Evolutionary conservation across 2,113 vertebrate species (phyloP).

Genomic region (Hepsetus odoe): DNA sequence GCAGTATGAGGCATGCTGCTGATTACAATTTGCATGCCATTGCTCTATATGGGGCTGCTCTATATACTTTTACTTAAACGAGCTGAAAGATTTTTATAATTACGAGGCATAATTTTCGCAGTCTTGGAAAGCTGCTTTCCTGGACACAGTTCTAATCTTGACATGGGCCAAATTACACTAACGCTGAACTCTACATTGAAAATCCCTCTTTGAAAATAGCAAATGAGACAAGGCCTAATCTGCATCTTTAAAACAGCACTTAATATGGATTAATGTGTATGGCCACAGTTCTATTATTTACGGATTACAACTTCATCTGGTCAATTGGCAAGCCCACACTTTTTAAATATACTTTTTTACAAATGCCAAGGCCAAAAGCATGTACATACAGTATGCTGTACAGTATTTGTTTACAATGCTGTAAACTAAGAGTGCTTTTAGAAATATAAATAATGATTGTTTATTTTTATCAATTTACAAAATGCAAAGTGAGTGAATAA

Average conservation of each 20-base stretch:
- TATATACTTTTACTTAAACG: too few species aligned
- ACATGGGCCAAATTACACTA: neutral
- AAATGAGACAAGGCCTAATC: neutral
- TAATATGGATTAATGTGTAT: neutral
- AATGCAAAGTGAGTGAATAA: too few species aligned
- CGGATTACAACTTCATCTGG: neutral
- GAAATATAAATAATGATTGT: too few species aligned
- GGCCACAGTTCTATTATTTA: neutral
- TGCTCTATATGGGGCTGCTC: neutral
- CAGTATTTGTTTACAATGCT: too few species aligned
- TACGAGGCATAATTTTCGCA: neutral
- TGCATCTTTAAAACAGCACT: neutral
- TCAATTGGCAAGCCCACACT: neutral
- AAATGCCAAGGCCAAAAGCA: neutral
- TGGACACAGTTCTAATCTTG: neutral
- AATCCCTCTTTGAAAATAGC: neutral
- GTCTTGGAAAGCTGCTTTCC: neutral
- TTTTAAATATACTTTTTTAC: neutral
- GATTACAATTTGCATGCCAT: slow-evolving; percentile 5
- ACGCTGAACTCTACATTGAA: neutral
- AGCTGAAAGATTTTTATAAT: slow-evolving; percentile 12
- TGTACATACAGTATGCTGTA: too few species aligned
- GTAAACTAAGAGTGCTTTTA: too few species aligned
- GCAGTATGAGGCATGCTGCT: neutral
- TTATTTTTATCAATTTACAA: too few species aligned